A percentile compares a stretch with the other conserved stretches of the same genome.
phyloP scores from a whole-genome alignment of 2,113 vertebrate genomes.

The Tretioscincus oriximinensis region DNA sequence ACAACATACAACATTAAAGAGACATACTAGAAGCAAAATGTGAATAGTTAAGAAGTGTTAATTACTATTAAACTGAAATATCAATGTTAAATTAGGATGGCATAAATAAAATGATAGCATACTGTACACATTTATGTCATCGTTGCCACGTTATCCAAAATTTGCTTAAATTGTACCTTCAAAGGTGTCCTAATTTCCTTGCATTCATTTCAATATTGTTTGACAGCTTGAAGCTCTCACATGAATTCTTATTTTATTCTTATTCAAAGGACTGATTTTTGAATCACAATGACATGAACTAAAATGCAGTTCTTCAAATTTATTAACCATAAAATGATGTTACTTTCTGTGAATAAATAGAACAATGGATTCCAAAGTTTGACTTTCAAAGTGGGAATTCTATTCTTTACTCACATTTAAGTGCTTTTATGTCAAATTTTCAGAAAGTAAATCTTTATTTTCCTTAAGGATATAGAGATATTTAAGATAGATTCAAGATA shows the following conservation, averaged over 20 bases:
- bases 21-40: conserved; percentile 66
- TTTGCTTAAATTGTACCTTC: not conserved
- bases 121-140: not conserved
- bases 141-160: not conserved
- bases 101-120: conserved; percentile 36
- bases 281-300: not conserved
- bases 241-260: not conserved
- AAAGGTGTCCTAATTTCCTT: not conserved
- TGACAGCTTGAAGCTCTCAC: conserved; percentile 14
- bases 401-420: conserved; percentile 17
- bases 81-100: conserved; percentile 29
- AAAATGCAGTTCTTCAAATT: not conserved
- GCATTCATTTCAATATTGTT: not conserved
- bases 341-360: not conserved
- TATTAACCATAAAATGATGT: conserved; percentile 39
- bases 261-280: not conserved
- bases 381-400: not conserved
- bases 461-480: conserved; percentile 11
- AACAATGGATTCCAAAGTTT: conserved; percentile 2
- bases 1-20: conserved; percentile 70
- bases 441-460: conserved; percentile 31
- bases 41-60: conserved; percentile 59
- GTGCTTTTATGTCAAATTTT: conserved; percentile 28
- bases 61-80: conserved; percentile 46
- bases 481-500: conserved; percentile 40